These are phyloP conservation scores for Eciton burchellii DNA, from an alignment of 1,140 invertebrate genomes.

Conservation along the genomic window DNA sequence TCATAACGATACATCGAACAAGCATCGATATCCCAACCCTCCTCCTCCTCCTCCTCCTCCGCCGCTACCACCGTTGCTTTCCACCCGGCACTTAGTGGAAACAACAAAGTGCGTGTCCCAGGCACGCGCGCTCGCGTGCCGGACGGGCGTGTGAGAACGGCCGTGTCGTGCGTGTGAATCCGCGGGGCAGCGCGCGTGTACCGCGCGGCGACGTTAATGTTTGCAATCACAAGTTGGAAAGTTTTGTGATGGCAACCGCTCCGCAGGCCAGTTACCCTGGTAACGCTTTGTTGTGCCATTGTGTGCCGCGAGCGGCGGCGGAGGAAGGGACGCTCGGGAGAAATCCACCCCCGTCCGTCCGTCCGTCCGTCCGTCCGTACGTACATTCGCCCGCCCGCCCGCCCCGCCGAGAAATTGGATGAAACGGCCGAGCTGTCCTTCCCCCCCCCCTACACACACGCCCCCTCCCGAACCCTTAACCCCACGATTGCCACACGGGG, in stretches of 20 bases:
- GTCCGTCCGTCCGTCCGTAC: not conserved
- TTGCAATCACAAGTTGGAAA: slow-evolving; percentile 77
- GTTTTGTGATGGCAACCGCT: slow-evolving; percentile 83
- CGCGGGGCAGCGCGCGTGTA: slow-evolving; percentile 67
- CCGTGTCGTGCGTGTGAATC: slow-evolving; percentile 60
- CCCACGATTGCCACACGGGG: slow-evolving; percentile 52
- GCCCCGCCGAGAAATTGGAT: slow-evolving; percentile 48
- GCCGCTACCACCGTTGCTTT: slow-evolving; percentile 48
- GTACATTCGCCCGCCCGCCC: not conserved
- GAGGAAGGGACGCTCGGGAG: not conserved
- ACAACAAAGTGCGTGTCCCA: slow-evolving; percentile 63
- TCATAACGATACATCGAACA: slow-evolving; percentile 49
- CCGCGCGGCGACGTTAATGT: slow-evolving; percentile 68
- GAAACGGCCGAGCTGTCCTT: slow-evolving; percentile 36
- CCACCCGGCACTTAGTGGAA: slow-evolving; percentile 56
- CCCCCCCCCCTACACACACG: no score
- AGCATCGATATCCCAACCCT: not conserved
- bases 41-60: not conserved
- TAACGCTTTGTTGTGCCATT: slow-evolving; percentile 82
- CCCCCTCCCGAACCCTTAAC: slow-evolving; percentile 16
- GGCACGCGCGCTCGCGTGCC: slow-evolving; percentile 71
- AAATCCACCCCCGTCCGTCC: slow-evolving; percentile 43
- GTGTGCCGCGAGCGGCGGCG: slow-evolving; percentile 50
- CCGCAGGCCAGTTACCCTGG: slow-evolving; percentile 75
- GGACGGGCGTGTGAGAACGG: slow-evolving; percentile 59